A percentile compares a stretch with the other conserved stretches of the same genome.
These are phyloP conservation scores for Phenacoccus solenopsis DNA, from an alignment of 1,140 invertebrate genomes.

Conservation along the genomic window DNA sequence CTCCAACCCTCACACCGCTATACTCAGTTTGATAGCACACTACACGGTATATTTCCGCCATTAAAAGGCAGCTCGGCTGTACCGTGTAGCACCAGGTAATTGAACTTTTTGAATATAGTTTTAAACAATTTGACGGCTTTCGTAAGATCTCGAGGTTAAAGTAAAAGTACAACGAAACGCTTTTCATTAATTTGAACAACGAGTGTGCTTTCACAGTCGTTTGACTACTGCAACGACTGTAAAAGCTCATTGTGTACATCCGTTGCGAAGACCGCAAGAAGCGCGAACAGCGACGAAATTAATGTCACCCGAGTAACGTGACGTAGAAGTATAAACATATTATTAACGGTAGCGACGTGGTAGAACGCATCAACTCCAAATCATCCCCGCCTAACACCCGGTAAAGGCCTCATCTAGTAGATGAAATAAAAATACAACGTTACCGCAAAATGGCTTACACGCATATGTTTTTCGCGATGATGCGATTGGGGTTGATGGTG, in stretches of 20 bases:
- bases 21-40: too few species aligned
- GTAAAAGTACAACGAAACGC: not conserved
- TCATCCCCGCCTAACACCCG: too few species aligned
- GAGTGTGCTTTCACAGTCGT: not conserved
- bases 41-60: too few species aligned
- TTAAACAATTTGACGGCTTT: constrained; percentile 2
- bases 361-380: not conserved
- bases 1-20: too few species aligned
- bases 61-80: too few species aligned
- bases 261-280: not conserved
- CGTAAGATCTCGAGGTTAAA: not conserved
- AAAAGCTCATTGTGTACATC: not conserved
- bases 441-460: too few species aligned
- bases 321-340: not conserved
- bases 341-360: not conserved
- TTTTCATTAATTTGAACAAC: constrained; percentile 3
- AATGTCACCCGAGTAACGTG: not conserved
- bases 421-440: too few species aligned
- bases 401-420: too few species aligned
- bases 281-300: not conserved
- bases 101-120: not conserved
- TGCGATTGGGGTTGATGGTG: too few species aligned
- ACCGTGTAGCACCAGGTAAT: not conserved
- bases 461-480: too few species aligned
- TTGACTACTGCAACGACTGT: not conserved